These are phyloP conservation scores for Thaumatotibia leucotreta DNA, from an alignment of 1,140 invertebrate genomes.

Conservation along the genomic window DNA sequence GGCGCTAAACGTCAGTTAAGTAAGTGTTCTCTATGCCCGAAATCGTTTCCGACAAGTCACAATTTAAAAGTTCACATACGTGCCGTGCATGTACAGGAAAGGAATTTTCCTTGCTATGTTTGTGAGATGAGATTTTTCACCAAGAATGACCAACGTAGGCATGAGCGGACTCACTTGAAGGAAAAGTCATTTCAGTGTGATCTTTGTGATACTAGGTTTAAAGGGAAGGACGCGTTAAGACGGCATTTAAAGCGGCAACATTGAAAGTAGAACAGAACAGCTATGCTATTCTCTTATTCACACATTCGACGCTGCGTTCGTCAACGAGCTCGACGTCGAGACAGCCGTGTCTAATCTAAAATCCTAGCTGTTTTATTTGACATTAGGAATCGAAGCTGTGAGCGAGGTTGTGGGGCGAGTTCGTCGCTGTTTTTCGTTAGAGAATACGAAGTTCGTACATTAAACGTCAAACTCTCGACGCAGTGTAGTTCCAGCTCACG, in stretches of 20 bases:
- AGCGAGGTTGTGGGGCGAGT: too few relatives aligned
- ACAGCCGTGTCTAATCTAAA: too few relatives aligned
- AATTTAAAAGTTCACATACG: slow-evolving; percentile 30
- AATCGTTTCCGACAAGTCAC: slow-evolving; percentile 18
- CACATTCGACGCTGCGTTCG: too few relatives aligned
- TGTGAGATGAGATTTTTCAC: slow-evolving; percentile 41
- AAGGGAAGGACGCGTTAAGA: slow-evolving; percentile 39
- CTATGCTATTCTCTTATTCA: too few relatives aligned
- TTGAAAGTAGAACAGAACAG: neutral
- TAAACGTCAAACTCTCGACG: too few relatives aligned
- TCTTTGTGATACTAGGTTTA: slow-evolving; percentile 35
- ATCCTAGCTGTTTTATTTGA: too few relatives aligned
- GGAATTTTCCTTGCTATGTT: slow-evolving; percentile 26
- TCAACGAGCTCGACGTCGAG: too few relatives aligned
- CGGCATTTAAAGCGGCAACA: slow-evolving; percentile 37
- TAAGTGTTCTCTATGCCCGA: slow-evolving; percentile 25
- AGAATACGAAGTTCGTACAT: too few relatives aligned
- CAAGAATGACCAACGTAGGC: slow-evolving; percentile 29
- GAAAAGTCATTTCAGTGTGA: slow-evolving; percentile 30
- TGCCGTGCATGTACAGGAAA: slow-evolving; percentile 33
- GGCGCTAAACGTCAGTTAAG: slow-evolving; percentile 22
- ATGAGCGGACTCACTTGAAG: slow-evolving; percentile 34
- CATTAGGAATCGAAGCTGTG: too few relatives aligned
- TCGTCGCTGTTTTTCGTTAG: too few relatives aligned
- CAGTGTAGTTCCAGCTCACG: too few relatives aligned